phyloP scores from a whole-genome alignment of 2,797 vertebrate genomes.

The Phalanger gymnotis region DNA sequence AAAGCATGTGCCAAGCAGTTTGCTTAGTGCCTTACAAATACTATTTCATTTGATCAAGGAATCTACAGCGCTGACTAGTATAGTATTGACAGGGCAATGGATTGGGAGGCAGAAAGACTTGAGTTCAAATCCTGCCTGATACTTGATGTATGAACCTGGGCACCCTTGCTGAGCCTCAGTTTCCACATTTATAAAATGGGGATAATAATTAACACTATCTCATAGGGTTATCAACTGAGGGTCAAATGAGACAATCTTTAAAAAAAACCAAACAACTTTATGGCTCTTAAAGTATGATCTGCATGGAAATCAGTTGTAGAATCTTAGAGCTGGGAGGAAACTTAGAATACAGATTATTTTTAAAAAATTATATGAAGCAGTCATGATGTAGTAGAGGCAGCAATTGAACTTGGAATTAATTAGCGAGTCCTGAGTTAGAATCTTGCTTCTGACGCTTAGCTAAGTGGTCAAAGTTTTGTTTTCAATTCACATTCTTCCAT shows the following conservation, averaged over 20 bases:
- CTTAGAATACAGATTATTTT: not conserved
- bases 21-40: not conserved
- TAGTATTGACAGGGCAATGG: not conserved
- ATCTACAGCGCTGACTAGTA: not conserved
- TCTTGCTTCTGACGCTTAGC: not conserved
- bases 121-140: too few species aligned
- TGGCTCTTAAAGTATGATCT: too few species aligned
- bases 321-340: too few species aligned
- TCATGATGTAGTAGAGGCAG: not conserved
- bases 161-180: too few species aligned
- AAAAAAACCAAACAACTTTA: too few species aligned
- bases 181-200: too few species aligned
- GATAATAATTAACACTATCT: too few species aligned
- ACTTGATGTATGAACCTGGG: too few species aligned
- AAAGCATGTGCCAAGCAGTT: not conserved
- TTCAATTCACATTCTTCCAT: not conserved
- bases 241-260: too few species aligned
- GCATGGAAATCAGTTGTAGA: too few species aligned
- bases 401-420: not conserved
- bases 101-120: too few species aligned
- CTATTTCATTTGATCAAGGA: not conserved
- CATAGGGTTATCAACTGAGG: too few species aligned
- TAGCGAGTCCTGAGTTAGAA: not conserved
- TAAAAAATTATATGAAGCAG: not conserved
- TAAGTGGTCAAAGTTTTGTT: not conserved